Evolutionary conservation across 2,888 invertebrate genomes (phyloP), one percentile per base, ranked within the genome.

Genomic region (Caenorhabditis sp.): DNA sequence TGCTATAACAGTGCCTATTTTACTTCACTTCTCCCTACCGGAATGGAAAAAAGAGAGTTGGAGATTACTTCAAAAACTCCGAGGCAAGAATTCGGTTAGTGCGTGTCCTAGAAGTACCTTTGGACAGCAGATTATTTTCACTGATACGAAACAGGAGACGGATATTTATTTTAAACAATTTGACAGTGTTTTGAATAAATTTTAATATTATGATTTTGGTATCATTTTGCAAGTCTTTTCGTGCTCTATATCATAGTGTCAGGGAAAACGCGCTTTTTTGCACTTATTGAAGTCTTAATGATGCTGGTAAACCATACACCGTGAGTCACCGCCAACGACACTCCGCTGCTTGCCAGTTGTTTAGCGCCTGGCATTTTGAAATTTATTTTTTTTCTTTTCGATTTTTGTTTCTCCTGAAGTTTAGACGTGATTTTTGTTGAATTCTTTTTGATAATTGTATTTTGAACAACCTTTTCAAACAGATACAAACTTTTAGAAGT

Each of bases 41-140:
- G 72, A 72, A 36, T 72, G 72, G 72, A 63, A 67, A 36, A 72
- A 68, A 23, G 72, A 72, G 50, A 72, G 63, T 3, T 53, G 50
- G 1, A 43, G 72, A 54, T 31, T 72, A 52, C 1, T 59, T 31
- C 49, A 53, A 21, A 64, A 26, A 5, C 0, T 31, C 10, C 23
- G 53, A 17, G 72, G 58, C n/a, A 49, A 53, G 23, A 60, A 54
- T 23, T 12, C 20, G 38, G 25, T 23, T 7, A 7, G 4, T 10
- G 23, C n/a, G 3, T 17, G 26, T 1, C 72, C 72, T n/a, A 63
- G 63, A 17, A 36, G 60, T 0, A 72, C 72, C 3, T 68, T 67
- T 26, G 72, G 72, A 20, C 58, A 72, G 26, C 63, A 67, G 58
- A 72, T 72, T 64, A 72, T 72, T 43, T 72, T 64, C 27, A 72